Evolutionary conservation across 2,888 invertebrate species (phyloP), one percentile per base, ranked within the genome.

Genomic region (Drosophila formosana): DNA sequence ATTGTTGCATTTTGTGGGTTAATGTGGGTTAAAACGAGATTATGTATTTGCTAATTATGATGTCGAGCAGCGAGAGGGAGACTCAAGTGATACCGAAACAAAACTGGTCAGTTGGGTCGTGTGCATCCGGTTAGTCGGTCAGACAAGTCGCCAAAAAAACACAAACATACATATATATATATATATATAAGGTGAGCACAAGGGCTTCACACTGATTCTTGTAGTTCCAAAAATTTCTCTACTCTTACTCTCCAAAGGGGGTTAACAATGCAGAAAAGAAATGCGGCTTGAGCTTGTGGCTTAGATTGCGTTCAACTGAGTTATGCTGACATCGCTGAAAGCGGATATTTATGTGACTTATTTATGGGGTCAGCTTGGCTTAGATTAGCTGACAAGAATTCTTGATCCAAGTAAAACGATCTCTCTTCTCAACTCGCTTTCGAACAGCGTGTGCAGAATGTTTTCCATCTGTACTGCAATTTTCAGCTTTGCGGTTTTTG

Each of bases 11-110:
- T 51, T 26, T 57, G 37, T 64, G 51, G 37, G 7, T 43, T 28
- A 65, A 70, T 69, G 51, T 56, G 70, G 75, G 32, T 58, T 62
- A 45, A 58, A 72, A 43, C 41, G 41, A 50, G 60, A 62, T 60
- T 66, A 55, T 61, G 30, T 28, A 26, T 43, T 4, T 39, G 47
- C 53, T 73, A 49, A 57, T 64, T 56, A 57, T 58, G 63, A 63
- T 64, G 63, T 41, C 49, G 56, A 37, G n/a, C 18, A 18, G 18
- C 18, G 18, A 18, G 18, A 18, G 18, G 18, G 18, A 18, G 18
- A 18, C 18, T 18, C 18, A 18, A 18, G 18, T 18, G 18, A 18
- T 18, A 18, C 1, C 18, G 18, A 43, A 26, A 34, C 26, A 46
- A 47, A 37, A 4, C 46, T 30, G 39, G 37, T 56, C 56, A 32